These are phyloP conservation scores for Drosophila albomicans DNA, from an alignment of 1,140 invertebrate genomes.

Conservation along the genomic window DNA sequence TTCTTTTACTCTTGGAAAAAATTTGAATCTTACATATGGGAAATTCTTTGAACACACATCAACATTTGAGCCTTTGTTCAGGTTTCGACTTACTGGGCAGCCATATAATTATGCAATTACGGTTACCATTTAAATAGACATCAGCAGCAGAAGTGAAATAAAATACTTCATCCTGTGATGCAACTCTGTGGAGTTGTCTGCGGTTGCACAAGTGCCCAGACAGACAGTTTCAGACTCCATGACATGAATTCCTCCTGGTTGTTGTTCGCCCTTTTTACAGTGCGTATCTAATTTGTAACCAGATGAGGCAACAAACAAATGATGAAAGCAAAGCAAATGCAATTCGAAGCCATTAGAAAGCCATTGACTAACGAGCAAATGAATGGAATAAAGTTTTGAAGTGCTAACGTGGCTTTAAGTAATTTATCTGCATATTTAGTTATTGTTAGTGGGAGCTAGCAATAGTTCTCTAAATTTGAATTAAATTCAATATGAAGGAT, in stretches of 20 bases:
- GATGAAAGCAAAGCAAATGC: neutral
- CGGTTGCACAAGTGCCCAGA: conserved; percentile 60
- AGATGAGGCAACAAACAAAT: conserved; percentile 23
- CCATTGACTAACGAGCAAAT: conserved; percentile 11
- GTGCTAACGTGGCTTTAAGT: neutral
- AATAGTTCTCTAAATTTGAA: too few species aligned
- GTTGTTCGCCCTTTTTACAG: conserved; percentile 6
- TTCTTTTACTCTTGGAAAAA: conserved; percentile 11
- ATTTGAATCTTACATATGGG: neutral
- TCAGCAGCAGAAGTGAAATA: conserved; percentile 64
- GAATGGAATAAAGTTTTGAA: too few species aligned
- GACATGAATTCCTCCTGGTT: conserved; percentile 4
- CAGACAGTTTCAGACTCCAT: neutral
- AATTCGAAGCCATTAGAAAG: conserved; percentile 15
- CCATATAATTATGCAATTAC: conserved; percentile 82
- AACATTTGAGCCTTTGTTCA: conserved; percentile 22
- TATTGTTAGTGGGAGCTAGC: neutral
- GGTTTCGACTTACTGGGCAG: conserved; percentile 55
- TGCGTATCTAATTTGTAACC: conserved; percentile 63
- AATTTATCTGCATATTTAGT: conserved; percentile 38
- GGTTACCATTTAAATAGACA: conserved; percentile 81
- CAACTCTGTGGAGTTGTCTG: conserved; percentile 64
- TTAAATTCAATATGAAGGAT: too few species aligned
- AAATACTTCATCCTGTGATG: conserved; percentile 48
- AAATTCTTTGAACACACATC: neutral